Conservation (phyloP, 2,797 vertebrate species). For the Enteromius fasciolatus region DNA sequence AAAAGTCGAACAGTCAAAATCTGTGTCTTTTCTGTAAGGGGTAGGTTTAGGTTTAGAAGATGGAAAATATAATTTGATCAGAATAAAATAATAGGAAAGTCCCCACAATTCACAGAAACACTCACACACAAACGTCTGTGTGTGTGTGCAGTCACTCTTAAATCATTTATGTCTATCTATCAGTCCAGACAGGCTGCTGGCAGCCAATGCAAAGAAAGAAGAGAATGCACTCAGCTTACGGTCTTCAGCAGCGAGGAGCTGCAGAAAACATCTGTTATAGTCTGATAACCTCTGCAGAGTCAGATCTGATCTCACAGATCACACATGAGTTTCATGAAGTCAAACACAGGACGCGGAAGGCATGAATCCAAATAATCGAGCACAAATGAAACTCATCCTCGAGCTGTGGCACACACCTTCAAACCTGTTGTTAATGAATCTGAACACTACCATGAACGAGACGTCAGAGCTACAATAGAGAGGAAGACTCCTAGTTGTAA, state of each 20-base stretch:
- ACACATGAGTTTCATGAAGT: not conserved
- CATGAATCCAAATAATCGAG: not conserved
- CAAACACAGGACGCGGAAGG: not conserved
- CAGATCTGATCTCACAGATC: not conserved
- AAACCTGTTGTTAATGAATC: not conserved
- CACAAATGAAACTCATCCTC: not conserved
- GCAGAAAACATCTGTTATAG: not conserved
- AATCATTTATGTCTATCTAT: slow-evolving; percentile 33
- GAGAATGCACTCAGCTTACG: not conserved
- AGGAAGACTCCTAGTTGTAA: no score
- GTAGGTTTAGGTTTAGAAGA: no score
- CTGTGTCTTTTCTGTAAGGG: no score
- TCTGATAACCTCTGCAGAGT: not conserved
- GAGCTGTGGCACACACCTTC: not conserved
- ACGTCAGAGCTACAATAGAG: no score
- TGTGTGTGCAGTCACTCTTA: slow-evolving; percentile 17
- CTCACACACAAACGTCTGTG: no score
- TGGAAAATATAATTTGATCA: no score
- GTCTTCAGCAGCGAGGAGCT: not conserved
- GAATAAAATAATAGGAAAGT: no score
- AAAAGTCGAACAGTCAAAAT: no score
- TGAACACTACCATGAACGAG: not conserved
- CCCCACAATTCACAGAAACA: no score
- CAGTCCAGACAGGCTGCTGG: not conserved
- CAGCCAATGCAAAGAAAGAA: slow-evolving; percentile 22